Conservation (phyloP, 2,113 vertebrate genomes). For the Elaphurus davidianus region DNA sequence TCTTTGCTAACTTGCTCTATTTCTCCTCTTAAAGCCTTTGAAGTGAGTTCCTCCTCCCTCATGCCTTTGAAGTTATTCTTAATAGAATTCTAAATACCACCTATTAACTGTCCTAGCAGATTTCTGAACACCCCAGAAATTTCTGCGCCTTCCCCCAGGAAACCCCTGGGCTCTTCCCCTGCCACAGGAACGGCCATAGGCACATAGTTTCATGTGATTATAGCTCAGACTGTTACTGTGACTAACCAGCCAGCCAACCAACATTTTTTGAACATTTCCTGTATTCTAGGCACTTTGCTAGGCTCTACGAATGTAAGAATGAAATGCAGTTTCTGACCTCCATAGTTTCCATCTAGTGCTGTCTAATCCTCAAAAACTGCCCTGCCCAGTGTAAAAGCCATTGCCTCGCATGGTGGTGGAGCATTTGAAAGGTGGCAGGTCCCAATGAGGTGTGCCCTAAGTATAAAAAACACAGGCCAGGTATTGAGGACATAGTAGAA, state of each 20-base stretch:
- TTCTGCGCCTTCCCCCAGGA: not conserved
- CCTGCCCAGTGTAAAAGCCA: not conserved
- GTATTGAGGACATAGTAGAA: not conserved
- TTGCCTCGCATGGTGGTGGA: not conserved
- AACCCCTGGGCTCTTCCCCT: not conserved
- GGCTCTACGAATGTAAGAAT: not conserved
- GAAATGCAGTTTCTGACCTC: not conserved
- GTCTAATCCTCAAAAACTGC: not conserved
- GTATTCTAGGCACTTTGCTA: not conserved
- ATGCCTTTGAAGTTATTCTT: conserved; percentile 58
- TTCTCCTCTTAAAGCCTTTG: conserved; percentile 50
- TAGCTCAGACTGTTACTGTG: not conserved
- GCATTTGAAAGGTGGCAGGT: not conserved
- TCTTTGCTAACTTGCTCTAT: conserved; percentile 29
- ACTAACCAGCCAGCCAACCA: not conserved
- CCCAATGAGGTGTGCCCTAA: not conserved
- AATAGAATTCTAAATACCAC: conserved; percentile 55
- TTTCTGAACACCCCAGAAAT: conserved; percentile 16
- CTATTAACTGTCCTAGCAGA: conserved; percentile 19
- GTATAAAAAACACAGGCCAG: not conserved
- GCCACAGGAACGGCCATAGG: not conserved
- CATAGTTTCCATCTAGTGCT: not conserved
- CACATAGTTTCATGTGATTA: not conserved
- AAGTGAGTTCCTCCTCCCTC: conserved; percentile 10
- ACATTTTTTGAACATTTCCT: not conserved